Evolutionary conservation across 2,797 vertebrate genomes (phyloP).

Genomic region (Hirundo rustica): DNA sequence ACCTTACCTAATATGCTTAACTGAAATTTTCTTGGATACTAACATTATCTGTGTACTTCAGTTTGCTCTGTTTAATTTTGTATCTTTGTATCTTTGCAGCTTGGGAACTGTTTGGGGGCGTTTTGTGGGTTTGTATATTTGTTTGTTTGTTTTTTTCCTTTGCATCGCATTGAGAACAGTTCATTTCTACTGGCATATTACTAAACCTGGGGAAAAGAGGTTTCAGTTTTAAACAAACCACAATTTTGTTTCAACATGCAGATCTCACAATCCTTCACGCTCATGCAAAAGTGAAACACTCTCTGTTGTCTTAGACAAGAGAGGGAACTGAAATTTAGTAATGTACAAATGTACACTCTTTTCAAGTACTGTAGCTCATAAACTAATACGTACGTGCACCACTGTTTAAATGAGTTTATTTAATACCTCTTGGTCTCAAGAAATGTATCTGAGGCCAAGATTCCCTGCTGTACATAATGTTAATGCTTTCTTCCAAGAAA

Average conservation of each 20-base stretch:
- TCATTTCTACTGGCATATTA: background rate
- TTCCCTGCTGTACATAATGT: background rate
- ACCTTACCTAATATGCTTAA: background rate
- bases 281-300: background rate
- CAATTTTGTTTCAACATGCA: background rate
- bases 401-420: background rate
- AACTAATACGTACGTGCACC: background rate
- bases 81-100: background rate
- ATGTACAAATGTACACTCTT: background rate
- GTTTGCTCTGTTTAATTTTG: background rate
- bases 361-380: background rate
- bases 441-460: background rate
- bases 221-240: conserved; percentile 33
- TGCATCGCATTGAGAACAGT: background rate
- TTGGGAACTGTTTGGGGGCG: background rate
- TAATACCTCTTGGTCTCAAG: background rate
- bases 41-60: background rate
- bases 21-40: background rate
- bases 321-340: conserved; percentile 10
- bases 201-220: background rate
- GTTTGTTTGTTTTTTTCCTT: background rate
- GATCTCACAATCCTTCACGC: background rate
- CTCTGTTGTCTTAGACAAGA: background rate
- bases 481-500: background rate
- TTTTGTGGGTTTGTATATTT: background rate